Evolutionary conservation across 1,140 invertebrate species (phyloP), one percentile per base, ranked within the genome.

Genomic region (Manduca sexta): DNA sequence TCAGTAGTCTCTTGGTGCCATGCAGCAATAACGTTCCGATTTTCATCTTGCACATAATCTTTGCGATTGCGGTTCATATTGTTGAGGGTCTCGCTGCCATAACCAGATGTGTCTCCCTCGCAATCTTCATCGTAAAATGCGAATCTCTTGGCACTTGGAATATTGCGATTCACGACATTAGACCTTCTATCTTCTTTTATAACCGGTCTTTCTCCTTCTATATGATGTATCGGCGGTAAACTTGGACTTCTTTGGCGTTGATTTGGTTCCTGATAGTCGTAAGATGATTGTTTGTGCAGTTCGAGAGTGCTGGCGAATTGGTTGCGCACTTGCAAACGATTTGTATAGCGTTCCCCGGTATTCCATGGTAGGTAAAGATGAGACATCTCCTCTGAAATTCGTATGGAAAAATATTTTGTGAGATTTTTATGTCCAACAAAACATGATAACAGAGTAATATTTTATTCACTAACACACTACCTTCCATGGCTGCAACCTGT

Each of bases 61-160:
- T 57, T 66, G 37, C 64, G 64, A 48, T 56, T 64, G 40, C 55
- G 69, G 41, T 74, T 74, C 67, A 72, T 77, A 38, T 87, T 80
- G 46, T 87, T 90, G 1, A 89, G 70, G 18, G 89, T 91, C 56
- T 93, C 92, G 62, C 92, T 93, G 11, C 90, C 91, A 64, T 93
- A 93, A 12, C 91, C 92, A 17, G 91, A 92, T 49, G 92, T 92
- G 52, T 92, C 90, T 0, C 89, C 90, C 67, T 89, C 91, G 15
- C 88, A 88, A 48, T 91, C 91, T 56, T 91, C 88, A 48, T 86
- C 84, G 39, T 85, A 84, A 58, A 84, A 84, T 3, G 82, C 62
- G 33, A 86, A 82, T 52, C 82, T 64, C 48, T 86, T 81, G 46
- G 84, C 73, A 53, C 72, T 77, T 0, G 76, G 69, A 46, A 78